A percentile compares a stretch with the other conserved stretches of the same genome.
Evolutionary conservation across 2,888 invertebrate genomes (phyloP).

Genomic region (Heliothis peltigera): DNA sequence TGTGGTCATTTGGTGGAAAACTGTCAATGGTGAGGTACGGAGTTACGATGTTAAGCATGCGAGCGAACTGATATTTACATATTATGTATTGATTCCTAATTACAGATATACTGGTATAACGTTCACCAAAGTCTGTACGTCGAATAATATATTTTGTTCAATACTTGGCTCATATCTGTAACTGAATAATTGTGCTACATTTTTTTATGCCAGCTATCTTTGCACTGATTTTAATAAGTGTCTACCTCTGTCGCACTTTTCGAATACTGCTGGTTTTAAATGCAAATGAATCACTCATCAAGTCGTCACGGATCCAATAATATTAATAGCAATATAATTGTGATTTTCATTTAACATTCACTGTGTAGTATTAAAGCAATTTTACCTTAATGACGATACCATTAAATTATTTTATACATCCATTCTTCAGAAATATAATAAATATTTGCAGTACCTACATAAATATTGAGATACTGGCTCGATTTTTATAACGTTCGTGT

Average conservation of each 20-base stretch:
- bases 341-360: constrained; percentile 22
- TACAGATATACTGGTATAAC: too few relatives aligned
- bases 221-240: constrained; percentile 20
- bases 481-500: too few relatives aligned
- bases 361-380: constrained; percentile 10
- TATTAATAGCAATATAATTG: constrained; percentile 30
- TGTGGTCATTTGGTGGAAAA: too few relatives aligned
- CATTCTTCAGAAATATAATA: too few relatives aligned
- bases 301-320: constrained; percentile 13
- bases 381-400: too few relatives aligned
- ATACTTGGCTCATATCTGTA: constrained; percentile 6
- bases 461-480: too few relatives aligned
- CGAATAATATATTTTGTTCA: constrained; percentile 13
- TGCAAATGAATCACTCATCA: constrained; percentile 23
- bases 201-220: constrained; percentile 20
- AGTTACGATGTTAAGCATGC: too few relatives aligned
- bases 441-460: too few relatives aligned
- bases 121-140: constrained; percentile 2
- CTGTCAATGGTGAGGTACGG: too few relatives aligned
- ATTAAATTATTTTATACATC: too few relatives aligned
- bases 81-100: too few relatives aligned
- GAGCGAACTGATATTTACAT: too few relatives aligned
- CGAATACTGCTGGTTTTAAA: constrained; percentile 22
- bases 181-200: constrained; percentile 8
- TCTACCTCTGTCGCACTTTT: constrained; percentile 6